A percentile compares a stretch with the other conserved stretches of the same genome.
Evolutionary conservation across 1,140 invertebrate genomes (phyloP).

Genomic region (Nautilus pompilius): DNA sequence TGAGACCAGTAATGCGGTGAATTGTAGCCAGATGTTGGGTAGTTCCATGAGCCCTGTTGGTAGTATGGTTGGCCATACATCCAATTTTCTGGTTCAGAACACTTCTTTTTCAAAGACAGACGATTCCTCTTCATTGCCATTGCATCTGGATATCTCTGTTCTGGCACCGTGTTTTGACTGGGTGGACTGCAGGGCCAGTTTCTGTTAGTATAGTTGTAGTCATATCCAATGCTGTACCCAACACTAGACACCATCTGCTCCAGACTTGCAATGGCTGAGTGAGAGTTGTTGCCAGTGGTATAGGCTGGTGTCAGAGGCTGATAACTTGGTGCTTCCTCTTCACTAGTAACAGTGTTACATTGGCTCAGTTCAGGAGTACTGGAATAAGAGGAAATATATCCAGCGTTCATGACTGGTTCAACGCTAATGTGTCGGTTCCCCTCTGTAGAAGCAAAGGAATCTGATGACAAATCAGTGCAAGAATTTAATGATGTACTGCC

Average conservation of each 20-base stretch:
- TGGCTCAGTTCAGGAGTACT: background rate
- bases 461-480: conserved; percentile 1
- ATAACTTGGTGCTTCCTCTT: conserved; percentile 2
- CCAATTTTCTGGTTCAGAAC: background rate
- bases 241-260: conserved; percentile 5
- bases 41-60: background rate
- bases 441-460: background rate
- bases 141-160: background rate
- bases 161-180: background rate
- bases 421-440: background rate
- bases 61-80: background rate
- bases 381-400: too few relatives aligned
- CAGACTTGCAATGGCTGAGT: conserved; percentile 1
- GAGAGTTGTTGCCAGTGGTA: background rate
- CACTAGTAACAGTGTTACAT: background rate
- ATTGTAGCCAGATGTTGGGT: background rate
- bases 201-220: background rate
- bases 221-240: background rate
- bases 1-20: background rate
- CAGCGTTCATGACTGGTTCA: background rate
- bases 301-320: background rate
- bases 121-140: background rate
- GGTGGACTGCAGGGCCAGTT: background rate
- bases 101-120: background rate
- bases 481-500: conserved; percentile 3